Percentiles rank a stretch among this genome's conserved stretches.
These are phyloP conservation scores for Melanostoma mellinum DNA, from an alignment of 2,888 invertebrate species.

Conservation along the genomic window DNA sequence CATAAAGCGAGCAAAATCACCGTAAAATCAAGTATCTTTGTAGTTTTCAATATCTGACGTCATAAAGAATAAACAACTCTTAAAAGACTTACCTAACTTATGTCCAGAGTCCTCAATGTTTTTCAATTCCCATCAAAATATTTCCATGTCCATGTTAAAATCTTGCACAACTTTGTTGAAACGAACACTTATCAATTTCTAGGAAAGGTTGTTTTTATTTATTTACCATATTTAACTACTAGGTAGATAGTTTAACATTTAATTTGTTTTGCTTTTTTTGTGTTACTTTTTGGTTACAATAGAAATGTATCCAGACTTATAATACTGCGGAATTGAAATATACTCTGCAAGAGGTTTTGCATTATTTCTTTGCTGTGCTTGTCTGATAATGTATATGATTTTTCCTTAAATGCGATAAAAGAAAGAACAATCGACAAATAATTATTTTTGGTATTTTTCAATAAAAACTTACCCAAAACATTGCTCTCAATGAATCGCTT, in stretches of 20 bases:
- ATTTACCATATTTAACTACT: constrained; percentile 67
- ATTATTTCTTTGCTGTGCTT: constrained; percentile 76
- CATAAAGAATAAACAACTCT: too few species aligned
- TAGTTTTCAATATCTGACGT: too few species aligned
- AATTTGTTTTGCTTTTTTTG: constrained; percentile 44
- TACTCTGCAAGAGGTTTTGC: constrained; percentile 77
- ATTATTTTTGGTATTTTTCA: background rate
- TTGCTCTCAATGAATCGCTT: constrained; percentile 79
- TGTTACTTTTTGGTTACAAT: constrained; percentile 79
- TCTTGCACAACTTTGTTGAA: background rate
- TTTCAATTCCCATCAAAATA: too few species aligned
- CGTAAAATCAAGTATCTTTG: too few species aligned
- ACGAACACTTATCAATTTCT: constrained; percentile 25
- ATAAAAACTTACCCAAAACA: constrained; percentile 78
- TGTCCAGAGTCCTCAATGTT: too few species aligned
- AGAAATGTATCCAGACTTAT: constrained; percentile 80
- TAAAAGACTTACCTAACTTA: too few species aligned
- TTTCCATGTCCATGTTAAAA: too few species aligned
- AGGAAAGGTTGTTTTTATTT: constrained; percentile 61
- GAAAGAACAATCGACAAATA: background rate
- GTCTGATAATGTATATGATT: constrained; percentile 80
- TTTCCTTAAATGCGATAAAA: constrained; percentile 76
- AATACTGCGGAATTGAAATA: constrained; percentile 82
- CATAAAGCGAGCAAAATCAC: too few species aligned
- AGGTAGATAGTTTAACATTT: constrained; percentile 68